Base-by-base conservation (phyloP, 2,797 vertebrate genomes). In the Neomorphus geoffroyi region DNA sequence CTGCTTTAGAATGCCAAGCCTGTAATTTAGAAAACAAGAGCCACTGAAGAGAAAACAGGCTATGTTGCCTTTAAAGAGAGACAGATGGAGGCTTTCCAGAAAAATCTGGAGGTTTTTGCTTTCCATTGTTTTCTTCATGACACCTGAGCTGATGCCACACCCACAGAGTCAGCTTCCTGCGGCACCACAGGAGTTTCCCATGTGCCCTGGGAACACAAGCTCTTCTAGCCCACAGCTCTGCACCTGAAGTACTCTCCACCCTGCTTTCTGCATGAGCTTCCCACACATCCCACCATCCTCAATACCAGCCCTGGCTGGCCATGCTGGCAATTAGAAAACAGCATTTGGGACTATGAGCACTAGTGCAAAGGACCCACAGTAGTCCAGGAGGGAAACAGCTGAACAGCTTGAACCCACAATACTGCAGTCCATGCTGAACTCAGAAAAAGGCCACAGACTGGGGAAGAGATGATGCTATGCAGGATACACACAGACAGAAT, bases 201-300 rank as follows among this genome's bases (percentile, higher is more conserved):
- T 0, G 2, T 18, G 2, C 19, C 18, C 26, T 2, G 4, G 33
- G 22, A 53, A 39, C 13, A 22, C 19, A 27, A 75, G 13, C 39
- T 56, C 24, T 19, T 61, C 22, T 82, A 3, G 1, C 22, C 33
- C 8, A 1, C 0, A 0, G 30, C 17, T 39, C 1, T 0, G 30
- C 50, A 71, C 3, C 10, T 21, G 18, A 48, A 19, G 21, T 27
- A 12, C 77, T 77, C 50, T 46, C 46, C 11, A 45, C 27, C 11
- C 11, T 35, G 5, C 7, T 39, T 69, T 65, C 88, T 83, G 18
- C 18, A 16, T 1, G 10, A 22, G 35, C 24, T 86, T 60, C 60
- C 39, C 5, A 2, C 33, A 17, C 16, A 24, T 5, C 58, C 30
- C 67, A 14, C 11, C 30, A 33, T 73, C 22, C 22, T 11, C 19